Conservation (phyloP, 2,888 invertebrate genomes). For the Lobophora halterata region DNA sequence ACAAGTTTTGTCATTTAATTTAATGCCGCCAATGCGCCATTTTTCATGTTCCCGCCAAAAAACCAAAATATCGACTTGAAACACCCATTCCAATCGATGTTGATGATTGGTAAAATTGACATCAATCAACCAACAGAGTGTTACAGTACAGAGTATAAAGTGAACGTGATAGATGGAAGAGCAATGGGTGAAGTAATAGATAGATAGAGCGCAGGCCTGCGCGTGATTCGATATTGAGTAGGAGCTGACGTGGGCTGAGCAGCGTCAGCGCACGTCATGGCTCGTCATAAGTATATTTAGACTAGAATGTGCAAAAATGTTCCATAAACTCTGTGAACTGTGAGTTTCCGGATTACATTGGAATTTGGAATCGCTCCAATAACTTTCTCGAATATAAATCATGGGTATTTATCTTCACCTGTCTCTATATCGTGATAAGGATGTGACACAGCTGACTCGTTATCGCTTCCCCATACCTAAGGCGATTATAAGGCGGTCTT, state of each 20-base stretch:
- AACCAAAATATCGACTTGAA: too few relatives aligned
- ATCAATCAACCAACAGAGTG: constrained; percentile 28
- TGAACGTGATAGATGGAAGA: constrained; percentile 20
- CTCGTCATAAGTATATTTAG: constrained; percentile 73
- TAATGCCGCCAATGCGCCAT: too few relatives aligned
- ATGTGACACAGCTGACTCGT: constrained; percentile 20
- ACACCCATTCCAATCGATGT: constrained; percentile 16
- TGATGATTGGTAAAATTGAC: constrained; percentile 24
- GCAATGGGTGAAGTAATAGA: too few relatives aligned
- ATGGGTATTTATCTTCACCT: constrained; percentile 17
- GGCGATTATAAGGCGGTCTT: constrained; percentile 12
- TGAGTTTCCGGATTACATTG: constrained; percentile 65
- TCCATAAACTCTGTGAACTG: constrained; percentile 48
- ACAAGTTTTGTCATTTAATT: too few relatives aligned
- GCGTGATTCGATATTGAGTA: constrained; percentile 58
- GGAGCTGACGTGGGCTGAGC: constrained; percentile 62
- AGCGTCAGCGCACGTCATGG: constrained; percentile 65
- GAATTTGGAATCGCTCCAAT: constrained; percentile 57
- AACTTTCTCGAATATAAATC: constrained; percentile 41
- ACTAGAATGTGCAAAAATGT: constrained; percentile 64
- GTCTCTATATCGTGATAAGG: constrained; percentile 20
- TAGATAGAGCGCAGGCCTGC: constrained; percentile 29
- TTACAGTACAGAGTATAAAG: constrained; percentile 22
- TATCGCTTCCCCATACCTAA: constrained; percentile 19
- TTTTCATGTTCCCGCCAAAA: too few relatives aligned